Percentiles rank a stretch among this genome's conserved stretches.
These are phyloP conservation scores for Furnarius figulus DNA, from an alignment of 2,113 vertebrate genomes.

Conservation along the genomic window DNA sequence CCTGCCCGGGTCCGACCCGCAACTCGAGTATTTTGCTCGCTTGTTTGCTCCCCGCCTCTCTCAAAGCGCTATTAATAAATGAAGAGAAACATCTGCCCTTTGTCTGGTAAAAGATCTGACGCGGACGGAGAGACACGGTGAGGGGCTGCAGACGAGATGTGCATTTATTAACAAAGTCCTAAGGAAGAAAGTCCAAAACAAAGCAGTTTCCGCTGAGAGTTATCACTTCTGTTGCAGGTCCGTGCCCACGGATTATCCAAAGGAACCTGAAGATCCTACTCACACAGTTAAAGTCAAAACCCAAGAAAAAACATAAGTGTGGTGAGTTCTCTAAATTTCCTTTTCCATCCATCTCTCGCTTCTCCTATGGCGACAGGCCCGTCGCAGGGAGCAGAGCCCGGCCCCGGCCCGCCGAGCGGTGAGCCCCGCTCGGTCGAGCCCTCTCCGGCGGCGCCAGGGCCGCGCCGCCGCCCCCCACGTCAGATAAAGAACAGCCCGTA, in stretches of 20 bases:
- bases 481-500: neutral
- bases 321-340: conserved; percentile 67
- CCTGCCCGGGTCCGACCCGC: neutral
- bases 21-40: neutral
- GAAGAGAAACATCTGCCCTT: conserved; percentile 1
- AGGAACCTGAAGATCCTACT: conserved; percentile 65
- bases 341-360: conserved; percentile 14
- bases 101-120: conserved; percentile 4
- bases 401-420: neutral
- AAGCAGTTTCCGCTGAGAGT: conserved; percentile 60
- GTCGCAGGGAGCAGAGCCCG: neutral
- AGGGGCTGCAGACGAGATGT: neutral
- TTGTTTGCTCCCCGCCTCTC: neutral
- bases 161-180: conserved; percentile 56
- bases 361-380: neutral
- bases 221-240: conserved; percentile 76
- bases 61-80: conserved; percentile 4
- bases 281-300: conserved; percentile 73
- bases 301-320: conserved; percentile 68
- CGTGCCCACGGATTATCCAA: conserved; percentile 59
- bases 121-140: neutral
- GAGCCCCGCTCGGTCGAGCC: neutral
- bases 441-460: neutral
- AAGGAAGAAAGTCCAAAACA: conserved; percentile 39
- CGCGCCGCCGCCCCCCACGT: neutral